These are phyloP conservation scores for Protomyctophum bolini DNA, from an alignment of 2,113 vertebrate species.

Conservation along the genomic window DNA sequence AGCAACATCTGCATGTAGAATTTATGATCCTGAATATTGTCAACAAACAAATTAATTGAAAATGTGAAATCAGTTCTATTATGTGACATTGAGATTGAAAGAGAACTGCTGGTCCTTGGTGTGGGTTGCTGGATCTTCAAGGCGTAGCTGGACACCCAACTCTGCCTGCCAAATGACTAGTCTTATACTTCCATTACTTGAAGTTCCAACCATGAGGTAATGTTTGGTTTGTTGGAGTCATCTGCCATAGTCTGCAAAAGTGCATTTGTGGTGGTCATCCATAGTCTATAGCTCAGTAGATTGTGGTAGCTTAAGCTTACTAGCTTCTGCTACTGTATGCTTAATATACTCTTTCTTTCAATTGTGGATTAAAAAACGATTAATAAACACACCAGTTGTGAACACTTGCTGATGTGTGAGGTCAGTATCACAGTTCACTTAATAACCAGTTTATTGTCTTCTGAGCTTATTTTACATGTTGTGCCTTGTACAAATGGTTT, in stretches of 20 bases:
- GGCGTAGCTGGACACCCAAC: no score
- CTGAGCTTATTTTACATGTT: neutral
- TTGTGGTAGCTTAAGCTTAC: no score
- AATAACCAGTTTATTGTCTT: neutral
- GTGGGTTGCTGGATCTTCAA: no score
- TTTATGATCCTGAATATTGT: no score
- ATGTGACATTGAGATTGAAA: no score
- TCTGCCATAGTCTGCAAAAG: neutral
- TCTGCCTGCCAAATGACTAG: no score
- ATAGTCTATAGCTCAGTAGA: neutral
- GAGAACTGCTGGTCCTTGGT: no score
- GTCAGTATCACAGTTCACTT: neutral
- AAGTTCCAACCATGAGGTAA: slow-evolving; percentile 38
- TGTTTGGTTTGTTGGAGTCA: slow-evolving; percentile 9
- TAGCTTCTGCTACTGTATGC: neutral
- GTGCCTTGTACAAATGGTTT: neutral
- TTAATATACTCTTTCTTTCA: slow-evolving; percentile 13
- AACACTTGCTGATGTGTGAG: neutral
- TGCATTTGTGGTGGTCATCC: neutral
- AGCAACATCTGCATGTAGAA: no score
- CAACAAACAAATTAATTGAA: no score
- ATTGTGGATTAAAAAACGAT: neutral
- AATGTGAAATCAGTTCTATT: no score
- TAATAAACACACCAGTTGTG: neutral
- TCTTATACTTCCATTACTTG: neutral